phyloP scores from a whole-genome alignment of 2,888 invertebrate species.

The Mantis religiosa region DNA sequence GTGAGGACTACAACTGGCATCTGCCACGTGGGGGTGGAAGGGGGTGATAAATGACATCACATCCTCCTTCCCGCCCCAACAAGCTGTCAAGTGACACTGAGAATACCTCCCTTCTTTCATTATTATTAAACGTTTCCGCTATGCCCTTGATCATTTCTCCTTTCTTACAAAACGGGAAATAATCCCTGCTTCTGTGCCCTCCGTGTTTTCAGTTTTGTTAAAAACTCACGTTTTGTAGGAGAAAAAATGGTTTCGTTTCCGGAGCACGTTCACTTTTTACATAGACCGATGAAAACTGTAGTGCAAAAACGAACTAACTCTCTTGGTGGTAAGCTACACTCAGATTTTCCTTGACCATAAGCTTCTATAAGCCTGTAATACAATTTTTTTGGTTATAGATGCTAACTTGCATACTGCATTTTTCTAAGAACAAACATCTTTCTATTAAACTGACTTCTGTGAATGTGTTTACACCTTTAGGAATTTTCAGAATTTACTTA shows the following conservation, averaged over 20 bases:
- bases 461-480: too few relatives aligned
- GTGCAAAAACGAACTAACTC: neutral
- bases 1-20: neutral
- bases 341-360: too few relatives aligned
- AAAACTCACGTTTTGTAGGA: neutral
- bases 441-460: too few relatives aligned
- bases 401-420: too few relatives aligned
- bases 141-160: neutral
- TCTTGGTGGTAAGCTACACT: too few relatives aligned
- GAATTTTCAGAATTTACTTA: too few relatives aligned
- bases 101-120: neutral
- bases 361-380: too few relatives aligned
- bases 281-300: neutral
- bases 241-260: neutral
- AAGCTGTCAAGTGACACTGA: neutral
- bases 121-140: neutral
- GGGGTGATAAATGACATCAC: neutral
- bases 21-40: neutral
- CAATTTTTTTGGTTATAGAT: too few relatives aligned
- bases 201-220: neutral
- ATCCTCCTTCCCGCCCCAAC: neutral
- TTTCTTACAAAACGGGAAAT: neutral
- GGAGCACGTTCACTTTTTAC: neutral
- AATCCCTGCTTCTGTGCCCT: neutral
- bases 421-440: too few relatives aligned